phyloP scores from a whole-genome alignment of 2,113 vertebrate species.

The Thalassarche chlororhynchos region DNA sequence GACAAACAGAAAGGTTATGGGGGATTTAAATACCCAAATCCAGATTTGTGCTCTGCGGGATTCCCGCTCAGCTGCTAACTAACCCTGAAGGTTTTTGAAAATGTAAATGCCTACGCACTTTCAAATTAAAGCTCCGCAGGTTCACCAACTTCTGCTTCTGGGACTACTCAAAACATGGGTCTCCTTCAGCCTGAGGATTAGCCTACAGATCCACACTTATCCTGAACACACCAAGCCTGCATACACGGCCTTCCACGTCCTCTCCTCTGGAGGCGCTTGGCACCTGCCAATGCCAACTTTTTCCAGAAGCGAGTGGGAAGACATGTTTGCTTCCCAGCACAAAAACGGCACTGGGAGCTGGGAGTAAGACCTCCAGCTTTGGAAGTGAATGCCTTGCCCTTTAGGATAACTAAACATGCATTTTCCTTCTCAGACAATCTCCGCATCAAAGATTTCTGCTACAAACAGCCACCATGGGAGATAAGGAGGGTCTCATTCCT shows the following conservation, averaged over 20 bases:
- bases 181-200: not conserved
- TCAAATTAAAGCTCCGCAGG: not conserved
- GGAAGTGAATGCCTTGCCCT: not conserved
- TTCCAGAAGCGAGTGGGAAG: not conserved
- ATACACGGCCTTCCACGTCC: fast-evolving
- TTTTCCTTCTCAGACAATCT: not conserved
- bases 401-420: not conserved
- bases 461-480: not conserved
- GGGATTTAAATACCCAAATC: not conserved
- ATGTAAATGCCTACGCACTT: not conserved
- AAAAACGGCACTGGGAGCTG: not conserved
- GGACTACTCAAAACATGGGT: not conserved
- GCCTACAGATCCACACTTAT: not conserved
- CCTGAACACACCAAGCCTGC: not conserved
- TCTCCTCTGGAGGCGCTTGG: not conserved
- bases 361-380: not conserved
- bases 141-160: not conserved
- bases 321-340: not conserved
- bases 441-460: not conserved
- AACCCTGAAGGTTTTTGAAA: not conserved
- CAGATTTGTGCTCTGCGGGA: not conserved
- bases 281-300: not conserved
- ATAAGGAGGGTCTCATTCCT: not conserved
- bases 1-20: not conserved
- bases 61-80: not conserved